Evolutionary conservation across 1,140 invertebrate genomes (phyloP).

Genomic region (Macrobrachium nipponense): DNA sequence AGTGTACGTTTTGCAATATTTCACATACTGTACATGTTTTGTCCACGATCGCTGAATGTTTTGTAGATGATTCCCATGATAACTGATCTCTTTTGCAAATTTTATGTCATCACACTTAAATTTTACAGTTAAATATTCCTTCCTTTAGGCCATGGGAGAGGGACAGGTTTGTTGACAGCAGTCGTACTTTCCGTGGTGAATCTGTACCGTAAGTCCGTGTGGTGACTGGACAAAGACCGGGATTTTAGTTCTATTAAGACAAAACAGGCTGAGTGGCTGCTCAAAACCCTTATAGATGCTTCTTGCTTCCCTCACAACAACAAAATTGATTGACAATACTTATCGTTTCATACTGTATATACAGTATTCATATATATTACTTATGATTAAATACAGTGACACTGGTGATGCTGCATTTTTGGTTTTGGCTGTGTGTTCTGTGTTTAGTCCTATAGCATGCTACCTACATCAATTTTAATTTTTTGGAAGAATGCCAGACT

Average conservation of each 20-base stretch:
- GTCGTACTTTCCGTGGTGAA: conserved; percentile 32
- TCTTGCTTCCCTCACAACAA: conserved; percentile 20
- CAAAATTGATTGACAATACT: conserved; percentile 15
- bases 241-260: conserved; percentile 17
- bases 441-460: no score
- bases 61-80: neutral
- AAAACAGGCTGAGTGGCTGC: conserved; percentile 46
- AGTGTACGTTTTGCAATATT: no score
- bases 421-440: no score
- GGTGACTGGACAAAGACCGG: conserved; percentile 38
- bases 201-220: conserved; percentile 38
- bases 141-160: conserved; percentile 61
- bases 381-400: no score
- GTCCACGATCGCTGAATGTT: neutral
- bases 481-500: no score
- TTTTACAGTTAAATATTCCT: conserved; percentile 39
- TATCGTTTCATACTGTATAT: no score
- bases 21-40: no score
- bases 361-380: no score
- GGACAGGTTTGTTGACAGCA: conserved; percentile 60
- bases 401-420: no score
- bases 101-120: neutral
- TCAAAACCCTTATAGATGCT: conserved; percentile 44
- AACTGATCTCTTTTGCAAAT: neutral
- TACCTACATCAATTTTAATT: no score